These are phyloP conservation scores for Mustela nigripes DNA, from an alignment of 2,113 vertebrate species.

Conservation along the genomic window DNA sequence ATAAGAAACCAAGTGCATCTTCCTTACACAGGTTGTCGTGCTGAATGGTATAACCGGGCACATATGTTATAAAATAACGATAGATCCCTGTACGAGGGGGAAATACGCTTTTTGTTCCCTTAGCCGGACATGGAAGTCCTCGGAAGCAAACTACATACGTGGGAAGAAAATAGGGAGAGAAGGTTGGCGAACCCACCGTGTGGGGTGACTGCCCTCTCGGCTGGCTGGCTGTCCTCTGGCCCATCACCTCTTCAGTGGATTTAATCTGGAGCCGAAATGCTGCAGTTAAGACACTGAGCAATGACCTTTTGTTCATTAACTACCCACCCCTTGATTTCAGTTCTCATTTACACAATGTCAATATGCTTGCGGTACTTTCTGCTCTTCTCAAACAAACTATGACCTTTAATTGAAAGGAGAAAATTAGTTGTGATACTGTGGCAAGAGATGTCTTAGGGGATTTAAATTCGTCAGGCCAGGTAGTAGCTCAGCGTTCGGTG, in stretches of 20 bases:
- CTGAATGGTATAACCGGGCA: background rate
- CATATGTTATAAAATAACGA: background rate
- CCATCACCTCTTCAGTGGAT: background rate
- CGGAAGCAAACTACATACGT: background rate
- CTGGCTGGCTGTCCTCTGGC: background rate
- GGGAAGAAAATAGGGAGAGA: background rate
- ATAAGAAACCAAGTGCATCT: background rate
- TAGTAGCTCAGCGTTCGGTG: background rate
- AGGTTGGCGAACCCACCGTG: background rate
- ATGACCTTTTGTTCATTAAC: slow-evolving; percentile 73
- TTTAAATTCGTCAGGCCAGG: slow-evolving; percentile 52
- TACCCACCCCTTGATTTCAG: slow-evolving; percentile 23
- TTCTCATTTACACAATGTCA: slow-evolving; percentile 78
- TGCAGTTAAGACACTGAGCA: background rate
- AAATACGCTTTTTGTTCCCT: background rate
- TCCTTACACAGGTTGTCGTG: background rate
- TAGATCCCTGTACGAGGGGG: background rate
- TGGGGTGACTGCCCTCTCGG: rapidly evolving
- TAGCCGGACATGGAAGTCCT: background rate
- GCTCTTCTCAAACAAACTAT: slow-evolving; percentile 74
- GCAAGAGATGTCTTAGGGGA: slow-evolving; percentile 4
- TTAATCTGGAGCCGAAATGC: background rate
- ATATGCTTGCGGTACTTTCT: slow-evolving; percentile 55
- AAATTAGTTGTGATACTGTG: slow-evolving; percentile 67
- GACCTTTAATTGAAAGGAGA: slow-evolving; percentile 81